A percentile compares a stretch with the other conserved stretches of the same genome.
These are phyloP conservation scores for Limnothrissa miodon DNA, from an alignment of 2,113 vertebrate species.

Conservation along the genomic window DNA sequence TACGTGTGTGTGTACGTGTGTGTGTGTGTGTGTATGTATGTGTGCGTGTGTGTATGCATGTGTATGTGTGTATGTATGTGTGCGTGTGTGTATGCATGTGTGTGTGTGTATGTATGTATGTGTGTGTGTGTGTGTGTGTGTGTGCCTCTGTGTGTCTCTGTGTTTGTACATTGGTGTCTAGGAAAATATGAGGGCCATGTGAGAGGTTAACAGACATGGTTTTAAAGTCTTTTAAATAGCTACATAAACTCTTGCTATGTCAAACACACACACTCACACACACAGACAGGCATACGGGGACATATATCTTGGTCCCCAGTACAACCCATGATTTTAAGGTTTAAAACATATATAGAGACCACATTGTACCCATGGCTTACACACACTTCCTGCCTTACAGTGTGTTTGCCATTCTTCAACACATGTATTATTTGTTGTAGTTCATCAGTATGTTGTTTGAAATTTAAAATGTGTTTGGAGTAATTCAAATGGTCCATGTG, in stretches of 20 bases:
- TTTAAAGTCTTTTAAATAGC: neutral
- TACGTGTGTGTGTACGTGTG: neutral
- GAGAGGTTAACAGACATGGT: neutral
- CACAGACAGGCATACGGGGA: neutral
- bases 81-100: no score
- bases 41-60: neutral
- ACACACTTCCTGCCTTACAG: no score
- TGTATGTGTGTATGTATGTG: neutral
- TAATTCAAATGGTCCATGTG: no score
- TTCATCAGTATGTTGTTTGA: no score
- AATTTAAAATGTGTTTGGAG: no score
- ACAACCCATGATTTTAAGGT: no score
- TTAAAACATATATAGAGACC: no score
- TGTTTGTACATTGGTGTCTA: neutral
- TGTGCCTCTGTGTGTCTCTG: neutral
- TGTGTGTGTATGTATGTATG: neutral
- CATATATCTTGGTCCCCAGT: no score
- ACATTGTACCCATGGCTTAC: no score
- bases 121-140: neutral
- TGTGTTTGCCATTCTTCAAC: no score
- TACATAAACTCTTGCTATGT: neutral
- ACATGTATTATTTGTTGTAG: no score
- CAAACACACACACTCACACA: neutral
- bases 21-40: slow-evolving; percentile 12
- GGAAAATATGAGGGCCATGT: no score